Evolutionary conservation across 2,797 vertebrate genomes (phyloP).

Genomic region (Platyrinchus mystaceus): DNA sequence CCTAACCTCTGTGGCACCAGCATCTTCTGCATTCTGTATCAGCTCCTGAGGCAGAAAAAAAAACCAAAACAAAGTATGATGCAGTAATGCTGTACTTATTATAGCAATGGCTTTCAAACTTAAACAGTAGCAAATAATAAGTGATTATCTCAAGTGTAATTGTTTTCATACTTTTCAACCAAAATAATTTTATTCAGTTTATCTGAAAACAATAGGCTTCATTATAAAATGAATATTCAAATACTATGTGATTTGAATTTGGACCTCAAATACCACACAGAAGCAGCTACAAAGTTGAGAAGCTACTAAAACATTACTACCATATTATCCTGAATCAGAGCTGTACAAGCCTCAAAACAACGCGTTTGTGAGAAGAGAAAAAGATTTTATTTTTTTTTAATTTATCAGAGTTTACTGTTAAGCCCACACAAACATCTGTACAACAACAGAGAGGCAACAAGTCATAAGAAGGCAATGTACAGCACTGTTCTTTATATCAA

Average conservation of each 20-base stretch:
- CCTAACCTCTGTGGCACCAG: constrained; percentile 94
- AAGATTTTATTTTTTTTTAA: neutral
- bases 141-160: neutral
- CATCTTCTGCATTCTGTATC: constrained; percentile 99
- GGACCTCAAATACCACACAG: neutral
- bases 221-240: neutral
- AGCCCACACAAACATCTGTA: neutral
- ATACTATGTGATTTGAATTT: neutral
- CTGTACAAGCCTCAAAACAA: neutral
- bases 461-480: neutral
- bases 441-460: neutral
- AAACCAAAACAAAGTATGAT: neutral
- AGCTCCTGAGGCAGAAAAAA: constrained; percentile 83
- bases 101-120: neutral
- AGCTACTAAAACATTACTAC: neutral
- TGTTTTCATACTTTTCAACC: neutral
- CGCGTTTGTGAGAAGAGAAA: neutral
- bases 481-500: neutral
- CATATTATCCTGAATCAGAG: neutral
- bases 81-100: neutral
- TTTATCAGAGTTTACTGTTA: neutral
- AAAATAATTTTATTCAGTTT: neutral
- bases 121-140: neutral
- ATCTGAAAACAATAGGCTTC: neutral
- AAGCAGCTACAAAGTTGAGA: neutral